phyloP scores from a whole-genome alignment of 2,888 invertebrate species.

The Rhaphigaster nebulosa region DNA sequence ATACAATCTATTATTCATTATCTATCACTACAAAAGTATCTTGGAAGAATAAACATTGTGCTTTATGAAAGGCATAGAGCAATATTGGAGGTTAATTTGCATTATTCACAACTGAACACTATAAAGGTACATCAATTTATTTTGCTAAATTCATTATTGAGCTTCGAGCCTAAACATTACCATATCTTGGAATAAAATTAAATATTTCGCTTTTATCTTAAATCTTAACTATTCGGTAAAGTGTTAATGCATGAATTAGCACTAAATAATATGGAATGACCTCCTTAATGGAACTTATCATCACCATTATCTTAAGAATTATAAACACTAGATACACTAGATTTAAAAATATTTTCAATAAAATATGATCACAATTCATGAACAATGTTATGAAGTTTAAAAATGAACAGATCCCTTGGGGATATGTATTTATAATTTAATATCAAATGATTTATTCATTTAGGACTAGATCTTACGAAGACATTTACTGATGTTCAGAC shows the following conservation, averaged over 20 bases:
- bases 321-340: conserved; percentile 12
- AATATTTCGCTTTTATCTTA: neutral
- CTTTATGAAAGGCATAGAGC: conserved; percentile 46
- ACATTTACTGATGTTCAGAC: conserved; percentile 53
- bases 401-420: conserved; percentile 53
- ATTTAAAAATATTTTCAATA: conserved; percentile 56
- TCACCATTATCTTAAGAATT: conserved; percentile 47
- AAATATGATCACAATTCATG: conserved; percentile 56
- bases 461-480: conserved; percentile 50
- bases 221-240: neutral
- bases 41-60: conserved; percentile 18
- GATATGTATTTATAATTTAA: conserved; percentile 47
- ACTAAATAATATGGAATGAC: conserved; percentile 50
- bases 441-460: conserved; percentile 52
- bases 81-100: conserved; percentile 13
- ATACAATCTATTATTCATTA: neutral
- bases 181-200: neutral
- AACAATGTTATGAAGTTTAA: conserved; percentile 38
- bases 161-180: conserved; percentile 11
- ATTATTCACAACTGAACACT: conserved; percentile 20
- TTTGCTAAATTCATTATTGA: conserved; percentile 24
- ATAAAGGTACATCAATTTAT: conserved; percentile 16
- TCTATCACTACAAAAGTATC: conserved; percentile 12
- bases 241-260: conserved; percentile 23
- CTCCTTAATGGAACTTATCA: conserved; percentile 53